phyloP scores from a whole-genome alignment of 2,113 vertebrate genomes.

The Gasterosteus aculeatus region DNA sequence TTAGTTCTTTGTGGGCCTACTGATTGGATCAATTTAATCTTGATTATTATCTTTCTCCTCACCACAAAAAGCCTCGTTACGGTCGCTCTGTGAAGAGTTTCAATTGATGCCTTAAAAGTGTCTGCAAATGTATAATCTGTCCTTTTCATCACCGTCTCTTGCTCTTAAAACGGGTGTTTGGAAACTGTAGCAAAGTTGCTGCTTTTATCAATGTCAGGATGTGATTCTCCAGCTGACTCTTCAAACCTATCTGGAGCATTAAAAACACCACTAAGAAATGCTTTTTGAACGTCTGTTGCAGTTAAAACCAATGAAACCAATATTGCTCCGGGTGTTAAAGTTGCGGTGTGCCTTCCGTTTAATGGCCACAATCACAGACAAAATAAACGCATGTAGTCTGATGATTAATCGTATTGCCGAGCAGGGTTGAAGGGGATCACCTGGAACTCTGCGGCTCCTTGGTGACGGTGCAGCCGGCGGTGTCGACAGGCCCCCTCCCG shows the following conservation, averaged over 20 bases:
- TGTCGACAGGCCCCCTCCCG: too few species aligned
- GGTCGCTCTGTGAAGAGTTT: background rate
- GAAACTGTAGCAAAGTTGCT: slow-evolving; percentile 12
- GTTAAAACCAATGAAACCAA: background rate
- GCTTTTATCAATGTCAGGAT: slow-evolving; percentile 25
- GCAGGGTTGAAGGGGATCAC: background rate
- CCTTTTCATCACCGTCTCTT: slow-evolving; percentile 15
- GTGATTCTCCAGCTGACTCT: slow-evolving; percentile 23
- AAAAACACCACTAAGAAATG: background rate
- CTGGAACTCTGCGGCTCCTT: background rate
- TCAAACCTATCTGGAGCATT: background rate
- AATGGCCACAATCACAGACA: background rate
- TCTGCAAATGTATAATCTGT: slow-evolving; percentile 14
- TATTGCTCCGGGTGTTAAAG: background rate
- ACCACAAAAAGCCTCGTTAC: slow-evolving; percentile 6
- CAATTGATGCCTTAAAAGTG: slow-evolving; percentile 28
- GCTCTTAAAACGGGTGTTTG: slow-evolving; percentile 25
- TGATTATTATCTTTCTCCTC: slow-evolving; percentile 33
- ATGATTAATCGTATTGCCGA: background rate
- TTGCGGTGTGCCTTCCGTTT: background rate
- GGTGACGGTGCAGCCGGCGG: slow-evolving; percentile 2
- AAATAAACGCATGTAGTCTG: background rate
- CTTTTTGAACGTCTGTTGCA: background rate
- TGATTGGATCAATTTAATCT: slow-evolving; percentile 33
- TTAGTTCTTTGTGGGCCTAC: slow-evolving; percentile 3